Conservation (phyloP, 2,113 vertebrate genomes). For the Sphaerodactylus townsendi region DNA sequence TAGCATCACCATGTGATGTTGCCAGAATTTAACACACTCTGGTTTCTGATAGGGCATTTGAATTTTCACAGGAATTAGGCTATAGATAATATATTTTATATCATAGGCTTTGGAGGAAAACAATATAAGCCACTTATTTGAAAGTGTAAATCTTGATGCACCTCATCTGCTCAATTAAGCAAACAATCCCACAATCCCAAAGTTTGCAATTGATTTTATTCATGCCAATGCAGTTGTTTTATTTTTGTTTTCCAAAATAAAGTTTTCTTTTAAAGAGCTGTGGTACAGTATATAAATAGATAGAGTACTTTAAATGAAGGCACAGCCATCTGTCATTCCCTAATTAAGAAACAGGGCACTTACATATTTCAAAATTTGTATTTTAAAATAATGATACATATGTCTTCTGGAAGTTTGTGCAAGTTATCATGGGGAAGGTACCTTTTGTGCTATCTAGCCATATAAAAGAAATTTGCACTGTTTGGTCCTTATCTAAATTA, state of each 20-base stretch:
- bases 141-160: no score
- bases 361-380: slow-evolving; percentile 1
- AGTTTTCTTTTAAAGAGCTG: not conserved
- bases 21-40: no score
- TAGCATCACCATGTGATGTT: no score
- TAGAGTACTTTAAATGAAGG: slow-evolving; percentile 9
- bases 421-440: not conserved
- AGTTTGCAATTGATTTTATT: not conserved
- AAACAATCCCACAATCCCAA: no score
- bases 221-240: not conserved
- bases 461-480: not conserved
- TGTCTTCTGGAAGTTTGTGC: not conserved
- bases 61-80: no score
- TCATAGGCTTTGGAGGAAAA: no score
- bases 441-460: not conserved
- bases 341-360: not conserved
- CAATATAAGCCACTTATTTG: no score
- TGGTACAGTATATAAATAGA: not conserved
- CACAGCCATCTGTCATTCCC: slow-evolving; percentile 1
- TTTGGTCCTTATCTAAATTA: slow-evolving; percentile 1
- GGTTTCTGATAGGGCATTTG: no score
- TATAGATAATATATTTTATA: no score
- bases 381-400: not conserved
- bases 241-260: slow-evolving; percentile 1
- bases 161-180: no score